phyloP scores from a whole-genome alignment of 2,888 invertebrate species.

The Hydropsyche betteni region DNA sequence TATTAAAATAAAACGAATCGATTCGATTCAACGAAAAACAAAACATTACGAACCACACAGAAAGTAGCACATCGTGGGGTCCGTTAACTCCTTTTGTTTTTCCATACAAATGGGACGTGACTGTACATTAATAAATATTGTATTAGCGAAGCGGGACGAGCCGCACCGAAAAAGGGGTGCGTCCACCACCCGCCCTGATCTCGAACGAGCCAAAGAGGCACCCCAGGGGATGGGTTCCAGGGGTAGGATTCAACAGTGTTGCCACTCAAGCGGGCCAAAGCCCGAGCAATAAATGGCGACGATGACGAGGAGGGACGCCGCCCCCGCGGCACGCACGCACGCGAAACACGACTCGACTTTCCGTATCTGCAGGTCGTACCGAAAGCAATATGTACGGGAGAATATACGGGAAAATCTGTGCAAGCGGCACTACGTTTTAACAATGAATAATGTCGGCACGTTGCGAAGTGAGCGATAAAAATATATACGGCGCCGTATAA shows the following conservation, averaged over 20 bases:
- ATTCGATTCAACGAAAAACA: too few species aligned
- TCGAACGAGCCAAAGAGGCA: background rate
- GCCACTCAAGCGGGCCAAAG: background rate
- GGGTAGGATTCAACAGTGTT: too few species aligned
- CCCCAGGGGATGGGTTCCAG: background rate
- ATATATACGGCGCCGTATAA: slow-evolving; percentile 11
- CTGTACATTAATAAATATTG: slow-evolving; percentile 38
- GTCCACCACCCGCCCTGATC: too few species aligned
- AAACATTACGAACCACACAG: too few species aligned
- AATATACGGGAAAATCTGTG: background rate
- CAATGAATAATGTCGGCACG: background rate
- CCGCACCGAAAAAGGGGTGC: background rate
- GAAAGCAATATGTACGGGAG: too few species aligned
- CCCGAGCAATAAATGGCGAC: slow-evolving; percentile 14
- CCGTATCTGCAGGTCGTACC: too few species aligned
- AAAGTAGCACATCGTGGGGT: background rate
- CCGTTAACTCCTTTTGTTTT: slow-evolving; percentile 16
- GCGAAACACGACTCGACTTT: background rate
- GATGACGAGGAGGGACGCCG: background rate
- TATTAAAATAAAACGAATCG: too few species aligned
- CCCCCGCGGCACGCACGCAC: slow-evolving; percentile 4
- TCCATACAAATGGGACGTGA: slow-evolving; percentile 31
- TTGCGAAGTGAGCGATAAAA: slow-evolving; percentile 13
- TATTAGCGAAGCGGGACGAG: slow-evolving; percentile 27
- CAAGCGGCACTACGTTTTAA: background rate